Evolutionary conservation across 2,797 vertebrate species (phyloP), one percentile per base, ranked within the genome.

Genomic region (Oreochromis grahami): DNA sequence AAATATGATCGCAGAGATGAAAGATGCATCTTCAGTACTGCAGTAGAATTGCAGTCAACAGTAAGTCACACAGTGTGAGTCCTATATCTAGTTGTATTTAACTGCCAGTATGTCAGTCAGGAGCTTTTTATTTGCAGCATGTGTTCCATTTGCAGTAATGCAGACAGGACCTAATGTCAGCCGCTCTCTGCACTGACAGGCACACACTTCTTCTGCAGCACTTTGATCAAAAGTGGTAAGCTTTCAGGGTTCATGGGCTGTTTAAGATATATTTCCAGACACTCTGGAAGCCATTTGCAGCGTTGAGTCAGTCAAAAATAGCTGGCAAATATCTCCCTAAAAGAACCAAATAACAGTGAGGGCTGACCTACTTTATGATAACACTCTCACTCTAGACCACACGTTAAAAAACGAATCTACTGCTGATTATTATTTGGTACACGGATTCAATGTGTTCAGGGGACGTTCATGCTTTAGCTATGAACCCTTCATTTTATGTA

Each of bases 281-380:
- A 29, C 76, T 85, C 76, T 56, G 83, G 82, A 87, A 89, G 87
- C 84, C 82, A 81, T 76, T 76, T 29, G 29, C 70, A 29, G 68
- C 17, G 50, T 85, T 53, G 81, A 93, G 85, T 91, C 86, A 85
- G 78, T 84, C 78, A 77, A 51, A 91, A 90, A 90, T 84, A 87
- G 86, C 87, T 88, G 81, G 80, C 86, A 85, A 91, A 92, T 81
- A 88, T 89, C 60, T 86, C 81, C 19, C 26, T 76, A 26, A 86
- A 82, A 86, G 78, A 80, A 52, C 36, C 53, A 15, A 77, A 80
- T 78, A 84, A 83, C 84, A 83, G 76, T 32, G 78, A 86, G 83
- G 7, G 76, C 80, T 91, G 91, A 93, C 93, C 90, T 86, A 92
- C 84, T 90, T 92, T 81, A 36, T 51, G 8, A 26, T 15, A 26